A percentile compares a stretch with the other conserved stretches of the same genome.
phyloP scores from a whole-genome alignment of 2,113 vertebrate species.

The Crotophaga sulcirostris region DNA sequence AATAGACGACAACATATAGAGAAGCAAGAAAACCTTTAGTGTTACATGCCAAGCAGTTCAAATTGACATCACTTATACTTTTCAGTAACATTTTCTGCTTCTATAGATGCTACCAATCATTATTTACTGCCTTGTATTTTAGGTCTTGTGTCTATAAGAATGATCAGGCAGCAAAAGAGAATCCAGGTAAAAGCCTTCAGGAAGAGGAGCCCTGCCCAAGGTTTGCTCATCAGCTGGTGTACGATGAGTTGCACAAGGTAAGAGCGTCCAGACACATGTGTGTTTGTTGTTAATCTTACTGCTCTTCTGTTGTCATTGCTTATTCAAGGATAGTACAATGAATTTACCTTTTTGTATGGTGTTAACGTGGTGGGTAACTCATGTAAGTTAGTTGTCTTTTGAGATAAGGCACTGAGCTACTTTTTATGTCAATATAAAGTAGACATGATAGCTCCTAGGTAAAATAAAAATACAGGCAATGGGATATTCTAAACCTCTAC shows the following conservation, averaged over 20 bases:
- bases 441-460: neutral
- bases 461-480: neutral
- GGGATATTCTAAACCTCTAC: neutral
- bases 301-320: neutral
- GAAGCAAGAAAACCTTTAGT: neutral
- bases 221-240: slow-evolving; percentile 97
- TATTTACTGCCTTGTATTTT: slow-evolving; percentile 38
- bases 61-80: neutral
- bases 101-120: neutral
- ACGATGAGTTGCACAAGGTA: slow-evolving; percentile 98
- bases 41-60: neutral
- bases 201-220: slow-evolving; percentile 98
- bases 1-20: neutral
- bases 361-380: neutral
- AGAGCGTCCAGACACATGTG: neutral
- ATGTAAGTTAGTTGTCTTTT: neutral
- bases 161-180: slow-evolving; percentile 95
- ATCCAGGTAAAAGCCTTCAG: slow-evolving; percentile 90
- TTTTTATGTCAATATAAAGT: neutral
- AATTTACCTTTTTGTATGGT: neutral
- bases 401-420: neutral
- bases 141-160: slow-evolving; percentile 99
- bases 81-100: neutral
- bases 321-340: neutral
- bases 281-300: neutral